Evolutionary conservation across 2,797 vertebrate genomes (phyloP), one percentile per base, ranked within the genome.

Genomic region (Tokudaia muenninki): DNA sequence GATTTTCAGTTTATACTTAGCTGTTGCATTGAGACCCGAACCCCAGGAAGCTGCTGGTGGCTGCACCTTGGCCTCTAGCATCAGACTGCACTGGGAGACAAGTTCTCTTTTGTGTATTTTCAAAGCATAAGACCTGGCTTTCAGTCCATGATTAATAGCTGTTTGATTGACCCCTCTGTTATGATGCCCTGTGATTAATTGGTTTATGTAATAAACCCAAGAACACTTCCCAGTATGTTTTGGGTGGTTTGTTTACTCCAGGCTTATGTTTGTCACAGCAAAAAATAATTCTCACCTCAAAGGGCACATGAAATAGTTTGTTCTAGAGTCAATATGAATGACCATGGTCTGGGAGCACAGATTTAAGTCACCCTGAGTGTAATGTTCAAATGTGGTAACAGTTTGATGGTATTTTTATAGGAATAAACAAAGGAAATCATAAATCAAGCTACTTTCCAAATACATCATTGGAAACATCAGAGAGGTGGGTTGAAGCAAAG

Each of bases 11-110:
- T 44, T 34, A 24, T 3, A 19, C 0, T 21, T 14, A 21, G 11
- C 0, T 1, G 4, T 4, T 26, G 10, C 0, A 0, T 0, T 31
- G 65, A 37, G 12, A 72, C 34, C 17, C 9, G 34, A 70, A 14
- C 22, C 9, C 0, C 26, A 16, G 4, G 47, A 55, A 57, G 47
- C 19, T 12, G 1, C 41, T 10, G 8, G 12, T 14, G 22, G n/a
- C 37, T 14, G 26, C 1, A 0, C 0, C 3, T 9, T 5, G 4
- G 7, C 11, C 9, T 52, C 47, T 47, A 50, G 57, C 29, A 6
- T 7, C 31, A 10, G 67, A n/a, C 52, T 12, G 3, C 12, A 12
- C 31, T 0, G 12, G 13, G 9, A 21, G 4, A 12, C n/a, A 52
- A 3, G 31, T 6, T 55, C 57, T 50, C 34, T 6, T 21, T 9